Evolutionary conservation across 2,888 invertebrate genomes (phyloP).

Genomic region (Polydrusus tereticollis): DNA sequence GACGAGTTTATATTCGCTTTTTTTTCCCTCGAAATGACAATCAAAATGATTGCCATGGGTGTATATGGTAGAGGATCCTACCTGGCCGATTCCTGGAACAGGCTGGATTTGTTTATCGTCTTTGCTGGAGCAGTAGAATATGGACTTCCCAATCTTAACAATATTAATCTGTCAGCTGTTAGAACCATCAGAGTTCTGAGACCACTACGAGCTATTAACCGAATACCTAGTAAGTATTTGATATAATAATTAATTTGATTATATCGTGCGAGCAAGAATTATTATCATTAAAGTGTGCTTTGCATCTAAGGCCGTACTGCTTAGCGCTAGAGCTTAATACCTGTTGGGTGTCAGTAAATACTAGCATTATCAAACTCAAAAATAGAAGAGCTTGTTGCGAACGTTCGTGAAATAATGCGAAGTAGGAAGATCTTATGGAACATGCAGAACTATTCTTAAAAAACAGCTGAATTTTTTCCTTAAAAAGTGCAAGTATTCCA

Average conservation of each 20-base stretch:
- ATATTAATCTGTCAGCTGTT: slow-evolving; percentile 98
- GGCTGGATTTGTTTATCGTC: slow-evolving; percentile 98
- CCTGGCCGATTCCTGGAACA: slow-evolving; percentile 98
- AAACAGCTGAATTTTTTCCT: too few species aligned
- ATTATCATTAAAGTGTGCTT: background rate
- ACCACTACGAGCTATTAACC: slow-evolving; percentile 97
- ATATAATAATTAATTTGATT: too few species aligned
- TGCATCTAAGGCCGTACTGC: background rate
- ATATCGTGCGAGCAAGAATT: too few species aligned
- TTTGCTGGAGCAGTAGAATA: slow-evolving; percentile 93
- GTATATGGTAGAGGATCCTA: slow-evolving; percentile 94
- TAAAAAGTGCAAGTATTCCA: too few species aligned
- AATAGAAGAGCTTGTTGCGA: too few species aligned
- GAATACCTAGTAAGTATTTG: slow-evolving; percentile 96
- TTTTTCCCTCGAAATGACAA: slow-evolving; percentile 97
- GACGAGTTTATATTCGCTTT: slow-evolving; percentile 99
- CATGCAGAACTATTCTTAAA: too few species aligned
- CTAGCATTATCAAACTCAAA: too few species aligned
- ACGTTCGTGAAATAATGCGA: too few species aligned
- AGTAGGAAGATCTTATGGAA: too few species aligned
- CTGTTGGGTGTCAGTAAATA: too few species aligned
- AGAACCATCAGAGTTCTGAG: slow-evolving; percentile 97
- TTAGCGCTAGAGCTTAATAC: too few species aligned
- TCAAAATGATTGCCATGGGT: slow-evolving; percentile 99
- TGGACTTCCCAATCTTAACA: slow-evolving; percentile 90